Conservation (phyloP, 1,140 invertebrate genomes). For the Cydia splendana region DNA sequence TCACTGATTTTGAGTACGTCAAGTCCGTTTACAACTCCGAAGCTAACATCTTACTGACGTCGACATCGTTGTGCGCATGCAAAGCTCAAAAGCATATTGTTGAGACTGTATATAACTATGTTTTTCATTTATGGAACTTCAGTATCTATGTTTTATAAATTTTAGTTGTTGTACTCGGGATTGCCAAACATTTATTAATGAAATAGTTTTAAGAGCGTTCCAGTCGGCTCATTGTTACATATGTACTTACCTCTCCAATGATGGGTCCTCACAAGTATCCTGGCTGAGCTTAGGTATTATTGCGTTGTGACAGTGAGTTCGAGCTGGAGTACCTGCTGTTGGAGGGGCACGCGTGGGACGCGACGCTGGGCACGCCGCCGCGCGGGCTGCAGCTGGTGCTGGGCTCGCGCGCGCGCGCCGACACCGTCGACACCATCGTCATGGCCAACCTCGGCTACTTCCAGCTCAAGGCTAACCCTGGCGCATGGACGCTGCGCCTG, state of each 20-base stretch:
- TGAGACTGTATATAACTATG: too few relatives aligned
- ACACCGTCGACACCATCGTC: conserved; percentile 97
- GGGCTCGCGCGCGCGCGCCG: conserved; percentile 89
- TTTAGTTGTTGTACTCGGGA: too few relatives aligned
- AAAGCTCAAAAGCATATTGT: not conserved
- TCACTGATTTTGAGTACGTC: not conserved
- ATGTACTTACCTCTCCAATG: too few relatives aligned
- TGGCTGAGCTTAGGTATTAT: not conserved
- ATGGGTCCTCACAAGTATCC: too few relatives aligned
- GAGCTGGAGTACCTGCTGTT: conserved; percentile 95
- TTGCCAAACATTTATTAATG: too few relatives aligned
- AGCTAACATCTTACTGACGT: not conserved
- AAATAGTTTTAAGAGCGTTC: too few relatives aligned
- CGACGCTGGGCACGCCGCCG: conserved; percentile 94
- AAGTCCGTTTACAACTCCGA: not conserved
- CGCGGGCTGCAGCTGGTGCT: conserved; percentile 97
- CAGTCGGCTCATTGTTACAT: too few relatives aligned
- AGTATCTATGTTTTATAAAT: too few relatives aligned
- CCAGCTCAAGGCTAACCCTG: conserved; percentile 98
- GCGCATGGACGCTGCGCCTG: conserved; percentile 93
- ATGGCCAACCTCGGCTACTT: conserved; percentile 99
- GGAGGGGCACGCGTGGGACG: conserved; percentile 98
- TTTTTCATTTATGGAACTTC: too few relatives aligned
- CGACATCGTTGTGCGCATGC: not conserved
- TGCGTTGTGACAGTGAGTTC: conserved; percentile 87